Percentiles rank a stretch among this genome's conserved stretches.
These are phyloP conservation scores for Miniopterus natalensis DNA, from an alignment of 2,113 vertebrate species.

Conservation along the genomic window DNA sequence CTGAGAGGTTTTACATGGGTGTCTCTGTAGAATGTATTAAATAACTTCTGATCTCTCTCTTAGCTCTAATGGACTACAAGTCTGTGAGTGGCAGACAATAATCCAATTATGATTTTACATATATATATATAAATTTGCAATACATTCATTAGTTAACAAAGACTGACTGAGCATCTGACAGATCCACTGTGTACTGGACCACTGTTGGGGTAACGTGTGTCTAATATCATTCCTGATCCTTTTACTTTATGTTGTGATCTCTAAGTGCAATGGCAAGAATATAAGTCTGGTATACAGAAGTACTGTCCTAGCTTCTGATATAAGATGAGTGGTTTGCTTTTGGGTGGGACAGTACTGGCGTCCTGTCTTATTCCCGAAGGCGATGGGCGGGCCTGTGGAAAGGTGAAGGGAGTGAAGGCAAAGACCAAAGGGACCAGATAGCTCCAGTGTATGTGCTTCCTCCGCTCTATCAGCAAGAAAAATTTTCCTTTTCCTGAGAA, in stretches of 20 bases:
- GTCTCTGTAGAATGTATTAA: neutral
- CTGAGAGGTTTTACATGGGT: neutral
- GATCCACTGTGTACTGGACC: neutral
- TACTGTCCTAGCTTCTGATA: neutral
- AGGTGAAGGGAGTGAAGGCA: neutral
- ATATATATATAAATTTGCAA: neutral
- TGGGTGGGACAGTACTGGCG: neutral
- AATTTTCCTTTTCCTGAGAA: neutral
- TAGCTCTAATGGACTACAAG: neutral
- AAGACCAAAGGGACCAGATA: too few relatives aligned
- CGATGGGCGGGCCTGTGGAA: neutral
- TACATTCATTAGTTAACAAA: neutral
- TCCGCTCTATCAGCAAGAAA: neutral
- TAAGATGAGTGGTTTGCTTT: neutral
- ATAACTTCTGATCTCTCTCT: neutral
- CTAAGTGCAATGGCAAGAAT: neutral
- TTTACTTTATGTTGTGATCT: neutral
- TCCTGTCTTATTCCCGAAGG: neutral
- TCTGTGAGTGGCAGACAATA: neutral
- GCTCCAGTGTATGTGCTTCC: neutral
- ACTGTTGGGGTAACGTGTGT: neutral
- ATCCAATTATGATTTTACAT: neutral
- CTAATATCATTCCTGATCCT: neutral
- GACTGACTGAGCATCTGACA: neutral
- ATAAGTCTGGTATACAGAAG: neutral